Evolutionary conservation across 2,888 invertebrate genomes (phyloP).

Genomic region (Campoplex nolae): DNA sequence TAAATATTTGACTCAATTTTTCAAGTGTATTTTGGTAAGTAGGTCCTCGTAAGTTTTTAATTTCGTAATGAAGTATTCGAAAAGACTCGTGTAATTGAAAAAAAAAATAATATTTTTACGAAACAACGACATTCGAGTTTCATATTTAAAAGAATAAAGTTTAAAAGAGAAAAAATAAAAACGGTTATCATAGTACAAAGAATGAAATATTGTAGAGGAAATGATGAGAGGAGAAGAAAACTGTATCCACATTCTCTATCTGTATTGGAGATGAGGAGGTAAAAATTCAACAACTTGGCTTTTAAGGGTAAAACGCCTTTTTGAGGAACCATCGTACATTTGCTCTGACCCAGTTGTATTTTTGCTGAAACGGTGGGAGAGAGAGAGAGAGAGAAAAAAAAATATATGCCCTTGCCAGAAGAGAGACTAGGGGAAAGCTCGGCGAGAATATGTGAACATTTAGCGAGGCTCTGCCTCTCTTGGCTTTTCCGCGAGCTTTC

Average conservation of each 20-base stretch:
- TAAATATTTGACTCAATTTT: not conserved
- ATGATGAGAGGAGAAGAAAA: not conserved
- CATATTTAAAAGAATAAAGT: not conserved
- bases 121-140: not conserved
- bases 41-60: not conserved
- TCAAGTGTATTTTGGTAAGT: no score
- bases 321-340: conserved; percentile 30
- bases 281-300: conserved; percentile 14
- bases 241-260: not conserved
- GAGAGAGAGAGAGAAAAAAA: not conserved
- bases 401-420: not conserved
- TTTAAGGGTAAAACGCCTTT: conserved; percentile 25
- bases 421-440: conserved; percentile 24
- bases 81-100: not conserved
- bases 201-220: not conserved
- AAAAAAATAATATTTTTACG: not conserved
- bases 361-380: conserved; percentile 11
- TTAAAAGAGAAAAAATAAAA: not conserved
- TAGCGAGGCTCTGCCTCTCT: conserved; percentile 2
- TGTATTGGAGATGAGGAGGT: not conserved
- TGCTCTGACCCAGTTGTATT: conserved; percentile 52
- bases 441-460: conserved; percentile 28
- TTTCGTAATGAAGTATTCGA: not conserved
- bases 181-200: not conserved
- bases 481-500: conserved; percentile 30